Base-by-base conservation (phyloP, 2,888 invertebrate genomes). In the Xestia xanthographa region DNA sequence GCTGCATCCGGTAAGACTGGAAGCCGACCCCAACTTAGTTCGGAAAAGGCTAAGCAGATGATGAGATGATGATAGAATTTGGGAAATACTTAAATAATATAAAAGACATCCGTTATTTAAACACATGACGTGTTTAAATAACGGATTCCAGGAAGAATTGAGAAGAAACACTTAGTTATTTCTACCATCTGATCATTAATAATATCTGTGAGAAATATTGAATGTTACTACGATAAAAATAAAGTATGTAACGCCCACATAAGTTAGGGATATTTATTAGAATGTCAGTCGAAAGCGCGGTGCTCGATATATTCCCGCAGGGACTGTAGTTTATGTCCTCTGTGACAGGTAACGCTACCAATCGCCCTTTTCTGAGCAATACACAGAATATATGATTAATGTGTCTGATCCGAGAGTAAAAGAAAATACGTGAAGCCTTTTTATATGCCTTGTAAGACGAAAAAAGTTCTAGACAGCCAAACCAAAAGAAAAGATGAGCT, bases 321-420 rank as follows among this genome's bases (percentile, higher is more conserved):
- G 87, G 86, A 77, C 79, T 81, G 71, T 83, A 77, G 80, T 82
- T 79, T 87, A 85, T 78, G 83, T 78, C 76, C 70, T 58, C 66
- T 77, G 75, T 85, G 86, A 79, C 87, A 86, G 87, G 83, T 87
- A 86, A 72, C 72, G 78, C 74, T 79, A 74, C 73, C 74, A 66
- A 86, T 79, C 75, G 83, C 70, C 77, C 66, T 77, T 83, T 85
- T 78, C 75, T 78, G 74, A 75, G 78, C 71, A 81, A 77, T 75
- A 77, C 69, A 78, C 72, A 72, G 72, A 77, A 86, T 80, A 76
- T 84, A 75, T 86, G 79, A 86, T 76, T 77, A 78, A 80, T 75
- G 75, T 75, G 75, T 69, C 80, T 80, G 82, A 82, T 82, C 29
- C 4, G 53, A 72, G 72, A 73, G 69, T 50, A 73, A 81, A 69